Evolutionary conservation across 1,140 invertebrate genomes (phyloP).

Genomic region (Tetragonula clypearis): DNA sequence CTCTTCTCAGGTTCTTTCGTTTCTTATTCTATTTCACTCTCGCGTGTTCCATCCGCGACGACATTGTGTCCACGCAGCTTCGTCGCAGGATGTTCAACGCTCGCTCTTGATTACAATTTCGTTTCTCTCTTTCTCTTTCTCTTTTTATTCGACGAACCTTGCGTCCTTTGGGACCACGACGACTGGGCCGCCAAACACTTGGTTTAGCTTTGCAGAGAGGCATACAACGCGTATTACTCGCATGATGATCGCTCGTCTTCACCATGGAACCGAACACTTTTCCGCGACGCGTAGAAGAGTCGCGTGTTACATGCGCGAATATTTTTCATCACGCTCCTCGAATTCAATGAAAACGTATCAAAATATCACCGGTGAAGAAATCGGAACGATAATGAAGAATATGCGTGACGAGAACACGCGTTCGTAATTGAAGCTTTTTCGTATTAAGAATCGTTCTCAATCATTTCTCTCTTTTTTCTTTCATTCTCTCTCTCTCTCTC

Average conservation of each 20-base stretch:
- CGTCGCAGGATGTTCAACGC: conserved; percentile 27
- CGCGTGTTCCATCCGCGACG: background rate
- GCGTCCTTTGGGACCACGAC: background rate
- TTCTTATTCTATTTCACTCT: conserved; percentile 12
- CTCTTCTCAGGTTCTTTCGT: conserved; percentile 17
- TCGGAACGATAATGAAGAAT: background rate
- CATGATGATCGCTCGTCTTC: conserved; percentile 33
- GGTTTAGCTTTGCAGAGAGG: conserved; percentile 53
- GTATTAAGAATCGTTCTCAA: conserved; percentile 19
- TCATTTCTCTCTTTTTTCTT: conserved; percentile 32
- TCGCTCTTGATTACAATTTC: background rate
- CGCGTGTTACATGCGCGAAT: background rate
- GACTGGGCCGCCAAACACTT: conserved; percentile 10
- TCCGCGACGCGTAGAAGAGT: conserved; percentile 29
- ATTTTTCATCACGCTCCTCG: background rate
- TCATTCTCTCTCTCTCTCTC: conserved; percentile 54
- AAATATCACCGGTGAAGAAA: conserved; percentile 28
- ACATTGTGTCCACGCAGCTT: background rate
- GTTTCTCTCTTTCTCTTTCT: background rate
- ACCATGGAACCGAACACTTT: conserved; percentile 33
- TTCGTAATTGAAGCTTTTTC: conserved; percentile 22
- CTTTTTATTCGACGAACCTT: conserved; percentile 29
- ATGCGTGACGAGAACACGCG: background rate
- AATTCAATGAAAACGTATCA: conserved; percentile 21
- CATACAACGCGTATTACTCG: conserved; percentile 52